A percentile compares a stretch with the other conserved stretches of the same genome.
Evolutionary conservation across 2,113 vertebrate species (phyloP).

Genomic region (Corythaeola cristata): DNA sequence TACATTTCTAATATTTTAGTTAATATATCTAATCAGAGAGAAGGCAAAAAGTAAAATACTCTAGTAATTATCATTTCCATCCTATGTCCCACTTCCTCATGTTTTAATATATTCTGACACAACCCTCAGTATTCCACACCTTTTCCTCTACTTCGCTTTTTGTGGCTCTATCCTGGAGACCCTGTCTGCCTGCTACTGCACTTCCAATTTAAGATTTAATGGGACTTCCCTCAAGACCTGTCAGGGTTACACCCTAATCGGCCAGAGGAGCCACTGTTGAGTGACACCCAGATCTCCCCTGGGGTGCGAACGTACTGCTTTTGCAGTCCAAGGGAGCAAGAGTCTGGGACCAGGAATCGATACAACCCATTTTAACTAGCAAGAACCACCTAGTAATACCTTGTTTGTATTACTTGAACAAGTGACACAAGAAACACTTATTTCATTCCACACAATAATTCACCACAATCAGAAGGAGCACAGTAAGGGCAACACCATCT

Average conservation of each 20-base stretch:
- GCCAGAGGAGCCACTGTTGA: background rate
- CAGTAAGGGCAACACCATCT: conserved; percentile 78
- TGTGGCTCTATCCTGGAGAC: background rate
- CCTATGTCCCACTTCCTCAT: background rate
- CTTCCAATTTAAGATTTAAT: background rate
- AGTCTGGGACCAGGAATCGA: conserved; percentile 42
- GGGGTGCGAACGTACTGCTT: background rate
- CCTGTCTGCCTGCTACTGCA: background rate
- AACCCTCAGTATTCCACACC: background rate
- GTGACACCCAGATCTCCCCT: background rate
- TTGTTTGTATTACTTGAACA: conserved; percentile 79
- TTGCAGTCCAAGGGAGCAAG: conserved; percentile 10
- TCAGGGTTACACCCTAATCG: background rate
- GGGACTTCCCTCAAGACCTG: background rate
- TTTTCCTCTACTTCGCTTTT: background rate
- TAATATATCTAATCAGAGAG: background rate
- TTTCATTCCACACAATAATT: conserved; percentile 81
- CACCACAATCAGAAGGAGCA: conserved; percentile 76
- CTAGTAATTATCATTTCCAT: background rate
- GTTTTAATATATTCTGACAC: background rate
- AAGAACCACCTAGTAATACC: conserved; percentile 74
- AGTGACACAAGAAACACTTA: conserved; percentile 80
- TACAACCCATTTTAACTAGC: conserved; percentile 73
- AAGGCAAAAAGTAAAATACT: background rate
- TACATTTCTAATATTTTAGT: background rate